Percentiles rank a stretch among this genome's conserved stretches.
Conservation (phyloP, 1,140 invertebrate genomes). For the Panagrolaimus sp. region DNA sequence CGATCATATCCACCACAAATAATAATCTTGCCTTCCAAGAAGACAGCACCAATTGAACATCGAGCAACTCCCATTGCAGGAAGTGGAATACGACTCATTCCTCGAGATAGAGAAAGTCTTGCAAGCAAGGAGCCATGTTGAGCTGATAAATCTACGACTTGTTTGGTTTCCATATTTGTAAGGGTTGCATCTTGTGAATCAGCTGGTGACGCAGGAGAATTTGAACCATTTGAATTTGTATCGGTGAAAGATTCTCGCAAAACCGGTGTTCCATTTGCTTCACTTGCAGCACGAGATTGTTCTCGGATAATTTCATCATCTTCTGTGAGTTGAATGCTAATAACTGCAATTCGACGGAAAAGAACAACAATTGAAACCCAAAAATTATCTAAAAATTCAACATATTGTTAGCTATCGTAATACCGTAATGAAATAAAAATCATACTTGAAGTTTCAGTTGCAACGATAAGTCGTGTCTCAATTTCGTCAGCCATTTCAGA, state of each 20-base stretch:
- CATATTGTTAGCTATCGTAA: neutral
- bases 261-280: slow-evolving; percentile 15
- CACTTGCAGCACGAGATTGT: slow-evolving; percentile 16
- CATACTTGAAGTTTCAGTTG: slow-evolving; percentile 64
- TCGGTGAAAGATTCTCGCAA: slow-evolving; percentile 7
- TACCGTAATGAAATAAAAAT: slow-evolving; percentile 17
- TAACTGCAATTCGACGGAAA: slow-evolving; percentile 66
- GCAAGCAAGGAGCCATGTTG: slow-evolving; percentile 25
- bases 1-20: slow-evolving; percentile 79
- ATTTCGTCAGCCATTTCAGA: slow-evolving; percentile 65
- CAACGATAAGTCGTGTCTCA: slow-evolving; percentile 69
- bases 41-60: slow-evolving; percentile 72
- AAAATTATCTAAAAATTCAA: slow-evolving; percentile 56
- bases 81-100: slow-evolving; percentile 64
- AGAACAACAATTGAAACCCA: slow-evolving; percentile 69
- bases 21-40: slow-evolving; percentile 68
- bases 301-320: slow-evolving; percentile 44
- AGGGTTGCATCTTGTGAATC: slow-evolving; percentile 44
- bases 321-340: slow-evolving; percentile 60
- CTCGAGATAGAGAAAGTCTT: slow-evolving; percentile 37
- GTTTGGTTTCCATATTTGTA: slow-evolving; percentile 57
- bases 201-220: neutral
- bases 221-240: slow-evolving; percentile 17
- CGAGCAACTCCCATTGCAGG: slow-evolving; percentile 69
- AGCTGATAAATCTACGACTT: slow-evolving; percentile 16